Conservation (phyloP, 2,797 vertebrate genomes). For the Bufotes viridis region DNA sequence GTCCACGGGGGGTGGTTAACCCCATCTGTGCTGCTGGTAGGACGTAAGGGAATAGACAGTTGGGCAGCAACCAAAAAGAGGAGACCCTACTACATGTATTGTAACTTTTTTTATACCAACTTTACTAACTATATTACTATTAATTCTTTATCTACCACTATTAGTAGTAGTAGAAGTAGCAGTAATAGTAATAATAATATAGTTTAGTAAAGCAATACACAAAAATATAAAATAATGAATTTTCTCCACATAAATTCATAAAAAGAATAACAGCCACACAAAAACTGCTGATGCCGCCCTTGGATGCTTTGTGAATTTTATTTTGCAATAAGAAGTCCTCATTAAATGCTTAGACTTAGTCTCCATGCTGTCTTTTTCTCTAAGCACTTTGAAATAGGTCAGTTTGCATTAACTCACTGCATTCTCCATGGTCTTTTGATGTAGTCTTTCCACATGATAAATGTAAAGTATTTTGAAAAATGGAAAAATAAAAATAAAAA, state of each 20-base stretch:
- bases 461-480: constrained; percentile 49
- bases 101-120: too few relatives aligned
- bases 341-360: constrained; percentile 42
- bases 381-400: constrained; percentile 51
- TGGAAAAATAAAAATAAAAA: not conserved
- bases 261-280: not conserved
- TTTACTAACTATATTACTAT: too few relatives aligned
- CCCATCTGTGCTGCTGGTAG: too few relatives aligned
- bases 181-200: too few relatives aligned
- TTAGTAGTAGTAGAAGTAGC: too few relatives aligned
- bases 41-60: too few relatives aligned
- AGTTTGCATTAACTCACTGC: constrained; percentile 49
- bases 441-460: constrained; percentile 44
- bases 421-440: constrained; percentile 50
- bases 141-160: too few relatives aligned
- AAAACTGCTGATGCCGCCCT: constrained; percentile 17
- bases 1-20: too few relatives aligned
- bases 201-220: not conserved
- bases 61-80: too few relatives aligned
- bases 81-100: too few relatives aligned
- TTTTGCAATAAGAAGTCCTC: constrained; percentile 28
- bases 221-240: not conserved
- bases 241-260: not conserved
- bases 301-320: not conserved
- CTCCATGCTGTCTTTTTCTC: constrained; percentile 39